Percentiles rank a stretch among this genome's conserved stretches.
These are phyloP conservation scores for Megaceryle torquata DNA, from an alignment of 2,113 vertebrate species.

Conservation along the genomic window DNA sequence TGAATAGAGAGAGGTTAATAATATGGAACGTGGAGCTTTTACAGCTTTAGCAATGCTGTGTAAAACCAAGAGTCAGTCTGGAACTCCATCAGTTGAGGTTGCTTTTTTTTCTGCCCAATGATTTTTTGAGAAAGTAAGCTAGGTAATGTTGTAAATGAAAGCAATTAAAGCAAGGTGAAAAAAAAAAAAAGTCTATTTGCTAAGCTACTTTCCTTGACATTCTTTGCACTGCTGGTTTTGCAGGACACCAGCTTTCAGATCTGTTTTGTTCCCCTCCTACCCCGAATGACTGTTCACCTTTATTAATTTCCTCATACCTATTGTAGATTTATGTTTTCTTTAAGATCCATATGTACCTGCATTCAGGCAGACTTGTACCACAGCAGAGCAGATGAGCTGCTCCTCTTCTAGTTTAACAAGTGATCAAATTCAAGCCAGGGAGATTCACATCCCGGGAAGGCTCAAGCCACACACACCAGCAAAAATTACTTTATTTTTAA, in stretches of 20 bases:
- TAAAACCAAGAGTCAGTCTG: neutral
- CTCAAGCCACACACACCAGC: neutral
- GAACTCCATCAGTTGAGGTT: rapidly evolving
- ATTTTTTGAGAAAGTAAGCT: neutral
- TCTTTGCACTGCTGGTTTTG: neutral
- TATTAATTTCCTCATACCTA: neutral
- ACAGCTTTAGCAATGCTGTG: neutral
- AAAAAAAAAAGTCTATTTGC: too few relatives aligned
- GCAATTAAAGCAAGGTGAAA: neutral
- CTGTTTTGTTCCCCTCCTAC: neutral
- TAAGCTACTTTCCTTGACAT: neutral
- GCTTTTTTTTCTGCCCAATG: neutral
- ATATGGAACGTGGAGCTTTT: neutral
- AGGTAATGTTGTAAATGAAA: neutral
- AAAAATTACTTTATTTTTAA: neutral
- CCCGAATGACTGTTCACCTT: neutral
- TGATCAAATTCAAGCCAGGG: neutral
- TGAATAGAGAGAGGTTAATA: neutral
- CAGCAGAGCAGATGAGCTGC: neutral
- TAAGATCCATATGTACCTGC: rapidly evolving
- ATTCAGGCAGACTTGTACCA: neutral
- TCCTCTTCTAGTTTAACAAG: neutral
- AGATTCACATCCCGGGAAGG: neutral
- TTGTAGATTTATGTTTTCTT: neutral
- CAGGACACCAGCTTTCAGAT: neutral